Evolutionary conservation across 2,888 invertebrate species (phyloP), one percentile per base, ranked within the genome.

Genomic region (Catocala nupta): DNA sequence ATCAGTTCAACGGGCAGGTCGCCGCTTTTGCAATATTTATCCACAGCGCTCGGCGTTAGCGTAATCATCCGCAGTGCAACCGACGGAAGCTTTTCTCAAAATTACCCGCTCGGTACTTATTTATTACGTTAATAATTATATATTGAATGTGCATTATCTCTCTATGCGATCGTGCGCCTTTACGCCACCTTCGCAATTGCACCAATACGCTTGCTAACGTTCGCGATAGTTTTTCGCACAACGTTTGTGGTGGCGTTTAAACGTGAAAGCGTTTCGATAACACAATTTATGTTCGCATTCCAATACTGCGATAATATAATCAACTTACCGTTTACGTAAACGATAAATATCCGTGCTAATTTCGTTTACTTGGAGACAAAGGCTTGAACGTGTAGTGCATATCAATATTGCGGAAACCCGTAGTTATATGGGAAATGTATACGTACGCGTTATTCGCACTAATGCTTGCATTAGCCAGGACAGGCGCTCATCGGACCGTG

Each of bases 21-120:
- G 81, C 74, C 65, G 81, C 66, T 85, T 81, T 83, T 77, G 83
- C 80, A 85, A 86, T 90, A 85, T 89, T 88, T 86, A 87, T 80
- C 78, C 80, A 84, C 80, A 81, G 72, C 75, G 70, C 65, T 63
- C 65, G 71, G 74, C 69, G 70, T 78, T 85, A 86, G 71, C 78
- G 82, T 88, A 88, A 90, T 88, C 88, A 87, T 86, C 87, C 86
- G 84, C 78, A 70, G 55, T 72, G 77, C 79, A 76, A 81, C 72
- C 73, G 61, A 78, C 86, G 86, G 86, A 86, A 83, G 84, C 80
- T 83, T 77, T 80, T 81, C 82, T 81, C 65, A 77, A 82, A 83
- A 83, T 84, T 81, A 80, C 76, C 4, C 73, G 75, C 73, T 68
- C 55, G 65, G 64, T 66, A 66, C 72, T 68, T 77, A 79, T 77